These are phyloP conservation scores for Herpailurus yagouaroundi DNA, from an alignment of 2,113 vertebrate genomes.

Conservation along the genomic window DNA sequence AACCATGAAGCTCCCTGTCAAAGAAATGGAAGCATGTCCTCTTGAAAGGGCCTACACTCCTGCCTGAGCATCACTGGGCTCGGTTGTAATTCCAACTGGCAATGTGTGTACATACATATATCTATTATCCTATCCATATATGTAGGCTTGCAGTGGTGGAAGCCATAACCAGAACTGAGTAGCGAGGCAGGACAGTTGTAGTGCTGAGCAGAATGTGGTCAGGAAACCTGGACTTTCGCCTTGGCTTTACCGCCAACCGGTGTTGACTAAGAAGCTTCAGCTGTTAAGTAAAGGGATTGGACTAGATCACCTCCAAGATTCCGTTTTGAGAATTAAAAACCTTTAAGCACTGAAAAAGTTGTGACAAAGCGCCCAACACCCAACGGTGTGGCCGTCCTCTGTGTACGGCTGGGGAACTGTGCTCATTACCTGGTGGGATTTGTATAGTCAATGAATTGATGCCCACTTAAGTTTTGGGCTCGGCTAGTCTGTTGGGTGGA, in stretches of 20 bases:
- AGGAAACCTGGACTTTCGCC: neutral
- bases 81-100: neutral
- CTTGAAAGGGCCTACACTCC: neutral
- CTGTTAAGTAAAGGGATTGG: neutral
- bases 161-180: neutral
- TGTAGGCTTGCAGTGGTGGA: neutral
- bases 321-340: conserved; percentile 16
- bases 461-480: neutral
- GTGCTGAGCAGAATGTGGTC: neutral
- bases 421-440: neutral
- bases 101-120: neutral
- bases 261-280: neutral
- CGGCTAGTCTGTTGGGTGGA: too few relatives aligned
- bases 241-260: neutral
- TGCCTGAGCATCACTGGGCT: neutral
- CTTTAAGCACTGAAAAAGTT: neutral
- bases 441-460: neutral
- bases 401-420: neutral
- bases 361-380: neutral
- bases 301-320: neutral
- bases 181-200: neutral
- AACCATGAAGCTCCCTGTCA: neutral
- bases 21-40: neutral
- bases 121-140: neutral
- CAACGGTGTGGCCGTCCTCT: neutral